These are phyloP conservation scores for Muntiacus muntjak DNA, from an alignment of 2,113 vertebrate species.

Conservation along the genomic window DNA sequence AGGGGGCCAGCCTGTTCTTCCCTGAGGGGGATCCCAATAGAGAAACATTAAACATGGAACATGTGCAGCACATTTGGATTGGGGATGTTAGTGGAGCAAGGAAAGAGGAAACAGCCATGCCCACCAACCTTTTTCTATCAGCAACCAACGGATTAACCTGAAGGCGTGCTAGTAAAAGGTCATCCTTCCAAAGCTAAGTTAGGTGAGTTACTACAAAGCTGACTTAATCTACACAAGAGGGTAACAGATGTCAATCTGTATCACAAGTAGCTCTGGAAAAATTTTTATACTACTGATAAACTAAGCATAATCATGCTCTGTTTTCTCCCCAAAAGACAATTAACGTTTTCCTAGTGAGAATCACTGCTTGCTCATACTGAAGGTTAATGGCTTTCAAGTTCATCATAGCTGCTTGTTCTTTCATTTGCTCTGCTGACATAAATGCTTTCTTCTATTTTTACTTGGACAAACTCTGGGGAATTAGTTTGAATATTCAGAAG, in stretches of 20 bases:
- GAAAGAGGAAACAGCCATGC: not conserved
- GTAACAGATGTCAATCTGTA: not conserved
- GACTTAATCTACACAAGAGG: not conserved
- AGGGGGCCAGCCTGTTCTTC: not conserved
- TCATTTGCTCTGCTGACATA: slow-evolving; percentile 18
- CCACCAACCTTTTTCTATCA: not conserved
- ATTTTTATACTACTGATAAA: not conserved
- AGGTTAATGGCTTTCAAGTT: not conserved
- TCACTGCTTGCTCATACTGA: not conserved
- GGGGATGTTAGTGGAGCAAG: not conserved
- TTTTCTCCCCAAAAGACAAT: not conserved
- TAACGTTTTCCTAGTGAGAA: not conserved
- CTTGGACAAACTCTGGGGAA: not conserved
- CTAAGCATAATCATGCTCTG: not conserved
- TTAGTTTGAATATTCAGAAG: slow-evolving; percentile 25
- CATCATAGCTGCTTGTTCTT: not conserved
- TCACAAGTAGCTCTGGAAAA: not conserved
- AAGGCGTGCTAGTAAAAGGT: not conserved
- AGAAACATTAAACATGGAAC: not conserved
- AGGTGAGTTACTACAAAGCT: not conserved
- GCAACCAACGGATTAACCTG: not conserved
- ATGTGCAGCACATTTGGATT: not conserved
- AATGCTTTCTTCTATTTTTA: slow-evolving; percentile 18
- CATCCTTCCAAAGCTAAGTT: not conserved
- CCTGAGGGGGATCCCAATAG: not conserved